Conservation (phyloP, 2,888 invertebrate species). For the Trilocha varians region DNA sequence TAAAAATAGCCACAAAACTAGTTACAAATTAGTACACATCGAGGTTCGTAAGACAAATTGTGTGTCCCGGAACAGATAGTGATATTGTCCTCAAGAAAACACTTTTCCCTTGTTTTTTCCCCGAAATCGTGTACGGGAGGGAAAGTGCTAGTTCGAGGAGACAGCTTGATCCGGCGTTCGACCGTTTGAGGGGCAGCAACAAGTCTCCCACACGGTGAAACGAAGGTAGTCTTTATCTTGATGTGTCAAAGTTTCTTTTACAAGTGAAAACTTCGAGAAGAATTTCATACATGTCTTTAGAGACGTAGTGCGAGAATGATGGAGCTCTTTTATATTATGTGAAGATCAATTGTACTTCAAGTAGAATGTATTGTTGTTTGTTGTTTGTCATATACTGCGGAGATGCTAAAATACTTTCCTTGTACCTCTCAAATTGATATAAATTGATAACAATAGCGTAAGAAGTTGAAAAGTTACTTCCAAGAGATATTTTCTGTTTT, state of each 20-base stretch:
- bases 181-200: conserved; percentile 56
- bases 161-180: conserved; percentile 61
- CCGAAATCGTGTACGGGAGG: conserved; percentile 42
- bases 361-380: conserved; percentile 2
- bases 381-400: neutral
- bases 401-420: neutral
- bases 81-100: conserved; percentile 52
- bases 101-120: conserved; percentile 54
- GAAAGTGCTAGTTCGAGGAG: conserved; percentile 54
- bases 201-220: conserved; percentile 39
- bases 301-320: conserved; percentile 51
- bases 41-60: conserved; percentile 55
- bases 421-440: no score
- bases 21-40: conserved; percentile 33
- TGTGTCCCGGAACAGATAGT: conserved; percentile 53
- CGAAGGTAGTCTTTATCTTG: conserved; percentile 37
- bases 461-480: no score
- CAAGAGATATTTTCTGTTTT: no score
- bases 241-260: conserved; percentile 7
- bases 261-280: conserved; percentile 18
- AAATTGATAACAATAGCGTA: no score
- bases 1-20: no score
- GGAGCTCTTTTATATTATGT: conserved; percentile 38
- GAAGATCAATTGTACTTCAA: conserved; percentile 12
- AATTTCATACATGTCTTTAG: conserved; percentile 46